Base-by-base conservation (phyloP, 2,797 vertebrate species). In the Manis pentadactyla region DNA sequence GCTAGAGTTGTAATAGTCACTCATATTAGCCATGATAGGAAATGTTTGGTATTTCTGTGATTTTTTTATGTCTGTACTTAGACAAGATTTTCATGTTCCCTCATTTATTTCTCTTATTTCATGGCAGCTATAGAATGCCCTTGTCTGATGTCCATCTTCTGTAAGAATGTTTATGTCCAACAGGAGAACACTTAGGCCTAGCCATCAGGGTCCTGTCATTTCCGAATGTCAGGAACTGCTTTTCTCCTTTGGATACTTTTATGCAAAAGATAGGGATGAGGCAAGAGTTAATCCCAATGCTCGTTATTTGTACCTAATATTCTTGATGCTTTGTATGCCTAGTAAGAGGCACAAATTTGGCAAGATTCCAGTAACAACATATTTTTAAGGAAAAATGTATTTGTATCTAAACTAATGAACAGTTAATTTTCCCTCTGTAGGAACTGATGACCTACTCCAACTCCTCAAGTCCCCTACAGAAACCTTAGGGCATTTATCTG, bases 381-480 rank as follows among this genome's bases (percentile, higher is more conserved):
- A 46, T 82, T 74, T 97, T 95, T 66, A 79, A 66, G 87, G 69
- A 63, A 93, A 95, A 90, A 79, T 53, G 3, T 66, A 14, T 63
- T 83, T 95, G 39, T 46, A 63, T 87, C 8, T 71, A 75, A 96
- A 89, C 21, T 90, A 91, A 92, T 49, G 83, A 87, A 87, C n/a
- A 17, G 37, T 71, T 90, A 18, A 42, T 94, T 84, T 97, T 83
- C 78, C 95, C 53, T 82, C 11, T 46, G 46, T 8, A 94, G n/a
- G 34, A 94, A 97, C 91, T 71, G 29, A 71, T 77, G 71, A 82
- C 29, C 34, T 23, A 31, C 27, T 49, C 19, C 61, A 53, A 57
- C 15, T 66, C 88, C 7, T 82, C 68, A 18, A 11, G 91, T 66
- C 55, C 87, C 34, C 27, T 88, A 34, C 49, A 95, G 91, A 86